Conservation (phyloP, 1,140 invertebrate species). For the Diorhabda elongata region DNA sequence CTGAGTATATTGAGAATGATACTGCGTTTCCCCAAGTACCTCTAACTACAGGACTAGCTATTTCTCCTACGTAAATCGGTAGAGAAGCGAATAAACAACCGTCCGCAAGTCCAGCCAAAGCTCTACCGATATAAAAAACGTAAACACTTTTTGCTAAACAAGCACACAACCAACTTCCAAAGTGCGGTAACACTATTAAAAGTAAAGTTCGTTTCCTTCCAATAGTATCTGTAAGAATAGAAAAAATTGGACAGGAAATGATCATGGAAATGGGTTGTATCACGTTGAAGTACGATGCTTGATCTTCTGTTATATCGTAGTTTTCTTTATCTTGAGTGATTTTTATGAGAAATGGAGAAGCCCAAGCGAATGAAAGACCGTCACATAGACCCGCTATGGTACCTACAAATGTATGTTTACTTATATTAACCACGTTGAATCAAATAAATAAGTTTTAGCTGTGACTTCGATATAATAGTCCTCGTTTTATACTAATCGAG, state of each 20-base stretch:
- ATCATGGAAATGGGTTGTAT: not conserved
- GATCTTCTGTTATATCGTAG: conserved; percentile 19
- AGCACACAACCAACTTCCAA: not conserved
- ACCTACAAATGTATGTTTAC: conserved; percentile 3
- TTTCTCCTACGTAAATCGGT: conserved; percentile 30
- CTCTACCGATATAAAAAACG: conserved; percentile 42
- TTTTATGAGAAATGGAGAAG: conserved; percentile 14
- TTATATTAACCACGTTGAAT: not conserved
- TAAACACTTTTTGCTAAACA: conserved; percentile 3
- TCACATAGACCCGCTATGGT: not conserved
- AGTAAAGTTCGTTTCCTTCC: not conserved
- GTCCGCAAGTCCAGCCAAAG: conserved; percentile 29
- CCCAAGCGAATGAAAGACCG: conserved; percentile 16
- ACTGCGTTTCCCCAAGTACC: conserved; percentile 44
- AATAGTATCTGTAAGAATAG: not conserved
- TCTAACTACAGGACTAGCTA: conserved; percentile 30
- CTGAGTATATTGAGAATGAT: conserved; percentile 50
- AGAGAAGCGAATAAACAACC: conserved; percentile 25
- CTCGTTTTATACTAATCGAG: too few species aligned
- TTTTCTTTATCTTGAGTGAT: conserved; percentile 19
- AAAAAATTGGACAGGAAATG: not conserved
- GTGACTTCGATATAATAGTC: too few species aligned
- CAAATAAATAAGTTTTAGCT: too few species aligned
- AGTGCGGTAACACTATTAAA: not conserved
- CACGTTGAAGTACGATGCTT: conserved; percentile 12